Percentiles rank a stretch among this genome's conserved stretches.
Conservation (phyloP, 2,797 vertebrate genomes). For the Nasua narica region DNA sequence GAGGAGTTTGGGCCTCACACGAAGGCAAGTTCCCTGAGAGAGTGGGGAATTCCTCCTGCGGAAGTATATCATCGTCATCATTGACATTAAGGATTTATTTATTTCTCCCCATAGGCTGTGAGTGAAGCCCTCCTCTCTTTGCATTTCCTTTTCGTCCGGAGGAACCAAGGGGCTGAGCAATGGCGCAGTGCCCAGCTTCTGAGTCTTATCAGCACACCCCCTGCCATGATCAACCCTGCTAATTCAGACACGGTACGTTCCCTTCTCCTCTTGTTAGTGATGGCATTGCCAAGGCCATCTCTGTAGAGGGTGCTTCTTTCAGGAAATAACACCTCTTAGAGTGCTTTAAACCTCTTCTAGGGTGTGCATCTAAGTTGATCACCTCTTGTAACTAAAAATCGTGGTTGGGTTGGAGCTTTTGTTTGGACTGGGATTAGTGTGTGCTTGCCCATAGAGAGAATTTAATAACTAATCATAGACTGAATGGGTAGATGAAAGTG, state of each 20-base stretch:
- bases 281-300: not conserved
- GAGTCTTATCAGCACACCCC: conserved; percentile 87
- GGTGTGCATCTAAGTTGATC: not conserved
- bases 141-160: conserved; percentile 87
- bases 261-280: not conserved
- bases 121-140: conserved; percentile 92
- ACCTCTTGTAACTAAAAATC: not conserved
- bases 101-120: conserved; percentile 85
- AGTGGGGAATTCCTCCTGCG: not conserved
- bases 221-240: conserved; percentile 89
- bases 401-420: not conserved
- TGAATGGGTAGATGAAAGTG: not conserved
- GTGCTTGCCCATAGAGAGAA: not conserved
- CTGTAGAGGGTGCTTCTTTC: not conserved
- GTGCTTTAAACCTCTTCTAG: not conserved
- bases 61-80: not conserved
- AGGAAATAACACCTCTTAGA: not conserved
- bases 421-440: conserved; percentile 18
- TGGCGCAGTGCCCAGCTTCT: conserved; percentile 94
- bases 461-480: conserved; percentile 14
- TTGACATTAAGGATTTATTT: not conserved
- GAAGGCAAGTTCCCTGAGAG: conserved; percentile 82
- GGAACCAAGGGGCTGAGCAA: conserved; percentile 91
- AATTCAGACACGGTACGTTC: conserved; percentile 90
- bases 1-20: conserved; percentile 97